These are phyloP conservation scores for Hyphantria cunea DNA, from an alignment of 1,140 invertebrate species.

Conservation along the genomic window DNA sequence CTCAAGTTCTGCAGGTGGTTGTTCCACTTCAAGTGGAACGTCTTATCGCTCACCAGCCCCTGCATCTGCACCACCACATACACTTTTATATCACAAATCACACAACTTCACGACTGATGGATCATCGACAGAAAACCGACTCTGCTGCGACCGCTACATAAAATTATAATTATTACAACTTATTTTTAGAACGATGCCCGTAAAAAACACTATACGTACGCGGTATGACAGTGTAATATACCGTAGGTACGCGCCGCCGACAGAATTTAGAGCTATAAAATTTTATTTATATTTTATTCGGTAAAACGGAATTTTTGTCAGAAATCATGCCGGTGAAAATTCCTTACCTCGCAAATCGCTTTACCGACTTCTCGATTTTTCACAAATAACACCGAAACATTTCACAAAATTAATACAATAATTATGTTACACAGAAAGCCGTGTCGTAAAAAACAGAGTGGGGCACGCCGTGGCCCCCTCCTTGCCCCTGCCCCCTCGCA, in stretches of 20 bases:
- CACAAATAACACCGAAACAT: conserved; percentile 80
- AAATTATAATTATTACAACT: conserved; percentile 82
- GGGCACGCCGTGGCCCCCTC: conserved; percentile 79
- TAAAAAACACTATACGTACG: conserved; percentile 82
- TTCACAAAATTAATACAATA: conserved; percentile 81
- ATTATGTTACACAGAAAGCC: conserved; percentile 82
- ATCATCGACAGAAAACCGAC: conserved; percentile 77
- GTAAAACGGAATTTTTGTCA: conserved; percentile 61
- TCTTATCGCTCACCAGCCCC: conserved; percentile 83
- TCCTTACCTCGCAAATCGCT: conserved; percentile 74
- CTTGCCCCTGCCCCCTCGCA: conserved; percentile 77
- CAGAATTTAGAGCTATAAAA: conserved; percentile 79
- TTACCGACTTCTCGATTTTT: conserved; percentile 76
- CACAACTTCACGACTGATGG: conserved; percentile 63
- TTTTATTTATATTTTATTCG: conserved; percentile 77
- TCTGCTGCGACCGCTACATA: conserved; percentile 79
- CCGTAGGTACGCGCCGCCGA: conserved; percentile 79
- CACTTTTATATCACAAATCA: conserved; percentile 67
- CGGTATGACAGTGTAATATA: conserved; percentile 80
- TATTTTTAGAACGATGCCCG: conserved; percentile 82
- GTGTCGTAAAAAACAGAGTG: conserved; percentile 82
- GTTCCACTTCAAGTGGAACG: conserved; percentile 89
- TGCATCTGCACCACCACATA: conserved; percentile 80
- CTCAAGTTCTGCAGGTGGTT: conserved; percentile 88
- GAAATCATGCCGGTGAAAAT: conserved; percentile 56